Conservation (phyloP, 2,113 vertebrate species). For the Ceyx cyanopectus region DNA sequence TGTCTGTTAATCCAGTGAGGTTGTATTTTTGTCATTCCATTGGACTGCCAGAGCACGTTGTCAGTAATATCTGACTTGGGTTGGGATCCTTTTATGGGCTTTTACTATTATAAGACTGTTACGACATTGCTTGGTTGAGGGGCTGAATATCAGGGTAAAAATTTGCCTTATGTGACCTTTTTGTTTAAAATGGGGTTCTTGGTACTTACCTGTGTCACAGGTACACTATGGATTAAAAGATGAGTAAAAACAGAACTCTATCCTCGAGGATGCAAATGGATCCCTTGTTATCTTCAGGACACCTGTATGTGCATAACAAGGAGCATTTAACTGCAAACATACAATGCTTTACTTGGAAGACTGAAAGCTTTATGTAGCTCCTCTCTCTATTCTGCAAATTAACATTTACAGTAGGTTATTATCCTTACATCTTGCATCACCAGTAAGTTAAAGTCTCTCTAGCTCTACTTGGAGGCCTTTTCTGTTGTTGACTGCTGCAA, state of each 20-base stretch:
- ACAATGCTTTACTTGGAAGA: background rate
- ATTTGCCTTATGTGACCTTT: background rate
- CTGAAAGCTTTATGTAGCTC: background rate
- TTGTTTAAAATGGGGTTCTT: background rate
- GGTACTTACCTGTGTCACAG: background rate
- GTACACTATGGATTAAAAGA: background rate
- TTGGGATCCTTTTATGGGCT: slow-evolving; percentile 62
- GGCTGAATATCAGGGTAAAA: background rate
- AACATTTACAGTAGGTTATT: background rate
- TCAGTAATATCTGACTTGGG: slow-evolving; percentile 22
- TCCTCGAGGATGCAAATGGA: too few relatives aligned
- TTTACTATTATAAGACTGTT: slow-evolving; percentile 31
- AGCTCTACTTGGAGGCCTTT: accelerated
- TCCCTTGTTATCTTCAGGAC: background rate
- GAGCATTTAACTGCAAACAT: background rate
- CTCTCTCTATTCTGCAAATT: background rate
- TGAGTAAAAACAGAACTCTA: background rate
- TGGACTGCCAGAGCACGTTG: slow-evolving; percentile 64
- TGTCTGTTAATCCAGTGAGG: slow-evolving; percentile 70
- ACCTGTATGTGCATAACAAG: background rate
- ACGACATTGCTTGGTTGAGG: background rate
- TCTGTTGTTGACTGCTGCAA: background rate
- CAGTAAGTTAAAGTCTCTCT: background rate
- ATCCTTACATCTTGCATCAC: background rate
- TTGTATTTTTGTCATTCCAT: slow-evolving; percentile 71